Base-by-base conservation (phyloP, 2,113 vertebrate genomes). In the Anser brachyrhynchus region DNA sequence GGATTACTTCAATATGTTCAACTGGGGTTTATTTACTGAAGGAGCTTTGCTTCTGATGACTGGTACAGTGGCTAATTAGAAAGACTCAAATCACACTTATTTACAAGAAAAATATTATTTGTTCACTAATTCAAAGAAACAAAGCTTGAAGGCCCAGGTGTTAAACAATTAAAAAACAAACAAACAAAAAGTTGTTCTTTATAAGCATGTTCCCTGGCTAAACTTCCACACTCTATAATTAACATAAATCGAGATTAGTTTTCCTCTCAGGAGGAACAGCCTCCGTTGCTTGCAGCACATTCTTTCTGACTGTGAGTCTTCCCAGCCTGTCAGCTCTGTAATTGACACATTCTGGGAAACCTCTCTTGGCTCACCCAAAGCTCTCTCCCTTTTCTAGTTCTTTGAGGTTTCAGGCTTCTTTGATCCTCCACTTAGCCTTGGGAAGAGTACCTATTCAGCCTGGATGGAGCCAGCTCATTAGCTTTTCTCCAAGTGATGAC, bases 311-410 rank as follows among this genome's bases (percentile, higher is more conserved):
- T 49, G 64, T 5, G 95, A 95, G 89, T 6, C 83, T 91, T 94
- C 80, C 87, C 94, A 91, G 94, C 77, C 91, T 72, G 91, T 75
- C 95, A 89, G 89, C 87, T 57, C 89, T 2, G 13, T 7, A 64
- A 71, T 2, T 84, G 95, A 78, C 96, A 93, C 87, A 72, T 96
- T 87, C 95, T 89, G 95, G 95, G 96, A 94, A 92, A 84, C 39
- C 61, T 93, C 73, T 72, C 76, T 39, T 78, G 94, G 89, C 87
- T 95, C 73, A 39, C 28, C 46, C 75, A 55, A 29, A 54, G 62
- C 92, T 95, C 78, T 83, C 69, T 93, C 83, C 65, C 39, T 64
- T 69, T 19, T 33, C 28, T 39, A 35, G 65, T 25, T 64, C 93
- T 96, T 91, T 92, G 94, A 93, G 95, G 61, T 57, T 93, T 91